phyloP scores from a whole-genome alignment of 2,888 invertebrate species.

The Rhagophthalmus giganteus region DNA sequence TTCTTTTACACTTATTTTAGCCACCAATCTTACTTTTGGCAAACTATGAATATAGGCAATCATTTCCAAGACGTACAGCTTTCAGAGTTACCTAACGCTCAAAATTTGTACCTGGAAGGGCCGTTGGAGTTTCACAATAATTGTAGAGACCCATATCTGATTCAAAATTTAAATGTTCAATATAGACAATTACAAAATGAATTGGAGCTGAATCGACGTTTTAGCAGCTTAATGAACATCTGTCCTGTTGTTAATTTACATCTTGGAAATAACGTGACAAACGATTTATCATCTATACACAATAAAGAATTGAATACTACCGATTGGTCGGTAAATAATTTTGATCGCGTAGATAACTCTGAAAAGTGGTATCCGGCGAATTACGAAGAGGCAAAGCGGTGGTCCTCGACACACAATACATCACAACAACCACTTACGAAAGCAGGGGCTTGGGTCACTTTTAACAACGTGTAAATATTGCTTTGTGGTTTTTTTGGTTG shows the following conservation, averaged over 20 bases:
- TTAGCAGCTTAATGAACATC: slow-evolving; percentile 45
- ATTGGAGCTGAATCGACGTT: slow-evolving; percentile 44
- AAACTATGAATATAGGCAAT: slow-evolving; percentile 38
- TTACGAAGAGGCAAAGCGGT: slow-evolving; percentile 26
- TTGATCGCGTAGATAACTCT: slow-evolving; percentile 30
- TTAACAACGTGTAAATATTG: slow-evolving; percentile 57
- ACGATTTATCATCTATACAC: slow-evolving; percentile 26
- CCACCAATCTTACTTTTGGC: slow-evolving; percentile 50
- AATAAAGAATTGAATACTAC: slow-evolving; percentile 26
- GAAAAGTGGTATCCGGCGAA: slow-evolving; percentile 30
- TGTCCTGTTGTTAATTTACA: slow-evolving; percentile 6
- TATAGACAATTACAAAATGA: slow-evolving; percentile 36
- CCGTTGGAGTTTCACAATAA: slow-evolving; percentile 5
- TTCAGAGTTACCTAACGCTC: slow-evolving; percentile 43
- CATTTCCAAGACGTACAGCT: slow-evolving; percentile 41
- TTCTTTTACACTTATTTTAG: slow-evolving; percentile 43
- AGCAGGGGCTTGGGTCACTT: slow-evolving; percentile 55
- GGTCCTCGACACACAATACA: slow-evolving; percentile 21
- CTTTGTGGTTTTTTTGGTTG: slow-evolving; percentile 47
- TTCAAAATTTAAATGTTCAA: slow-evolving; percentile 38
- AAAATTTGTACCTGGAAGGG: slow-evolving; percentile 8
- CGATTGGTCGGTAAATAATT: slow-evolving; percentile 28
- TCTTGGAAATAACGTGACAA: slow-evolving; percentile 18
- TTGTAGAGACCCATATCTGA: slow-evolving; percentile 41
- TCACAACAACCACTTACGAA: slow-evolving; percentile 31